Conservation (phyloP, 2,797 vertebrate genomes). For the Pogoniulus pusillus region DNA sequence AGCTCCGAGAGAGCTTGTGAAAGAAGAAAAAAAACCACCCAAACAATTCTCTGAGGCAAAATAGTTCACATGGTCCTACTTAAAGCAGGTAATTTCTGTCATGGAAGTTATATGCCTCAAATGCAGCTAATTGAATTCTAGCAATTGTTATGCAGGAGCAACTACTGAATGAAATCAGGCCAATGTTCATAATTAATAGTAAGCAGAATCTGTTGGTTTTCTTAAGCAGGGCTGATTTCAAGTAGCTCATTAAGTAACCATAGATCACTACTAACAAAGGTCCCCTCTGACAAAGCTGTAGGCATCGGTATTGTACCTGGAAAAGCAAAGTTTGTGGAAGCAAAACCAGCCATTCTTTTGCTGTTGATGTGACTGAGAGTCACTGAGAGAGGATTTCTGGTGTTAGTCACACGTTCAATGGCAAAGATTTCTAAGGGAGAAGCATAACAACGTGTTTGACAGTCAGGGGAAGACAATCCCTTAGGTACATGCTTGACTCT, state of each 20-base stretch:
- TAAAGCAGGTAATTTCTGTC: background rate
- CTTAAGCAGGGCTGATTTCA: background rate
- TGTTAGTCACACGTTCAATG: background rate
- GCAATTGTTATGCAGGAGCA: background rate
- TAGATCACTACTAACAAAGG: background rate
- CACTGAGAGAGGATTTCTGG: background rate
- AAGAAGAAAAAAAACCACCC: background rate
- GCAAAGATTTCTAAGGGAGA: background rate
- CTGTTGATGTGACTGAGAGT: background rate
- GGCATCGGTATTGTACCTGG: background rate
- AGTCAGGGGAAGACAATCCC: background rate
- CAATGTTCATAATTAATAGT: background rate
- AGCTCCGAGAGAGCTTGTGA: background rate
- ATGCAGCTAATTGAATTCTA: background rate
- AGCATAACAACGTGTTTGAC: background rate
- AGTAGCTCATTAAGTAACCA: background rate
- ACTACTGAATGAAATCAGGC: background rate
- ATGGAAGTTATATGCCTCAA: background rate
- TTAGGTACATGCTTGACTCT: background rate
- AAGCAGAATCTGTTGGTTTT: background rate
- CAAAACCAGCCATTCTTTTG: background rate
- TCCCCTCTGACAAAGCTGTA: background rate
- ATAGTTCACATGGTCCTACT: background rate
- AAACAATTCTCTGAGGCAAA: background rate
- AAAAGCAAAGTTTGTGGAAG: background rate